Base-by-base conservation (phyloP, 2,888 invertebrate genomes). In the Chelonus formosanus region DNA sequence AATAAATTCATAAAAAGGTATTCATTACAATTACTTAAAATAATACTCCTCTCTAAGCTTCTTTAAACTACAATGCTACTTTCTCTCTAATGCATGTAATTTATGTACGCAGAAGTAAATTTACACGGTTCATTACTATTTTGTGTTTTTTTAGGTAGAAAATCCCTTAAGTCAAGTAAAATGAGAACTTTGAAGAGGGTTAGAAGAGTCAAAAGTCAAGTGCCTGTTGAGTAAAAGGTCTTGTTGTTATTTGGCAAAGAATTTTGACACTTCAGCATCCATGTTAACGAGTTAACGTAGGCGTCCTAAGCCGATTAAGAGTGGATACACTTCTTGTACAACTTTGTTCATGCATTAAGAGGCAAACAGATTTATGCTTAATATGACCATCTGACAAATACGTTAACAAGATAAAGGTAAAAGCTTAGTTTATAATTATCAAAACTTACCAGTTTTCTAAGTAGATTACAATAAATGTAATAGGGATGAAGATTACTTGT, bases 211-310 rank as follows among this genome's bases (percentile, higher is more conserved):
- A 69, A 59, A 67, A 70, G 71, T 72, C 69, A 71, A 72, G 52
- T 69, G 67, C 68, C 68, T 62, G 63, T 65, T 69, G 68, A 47
- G 71, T 55, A 57, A 63, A 67, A 65, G 68, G 66, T 67, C 73
- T 72, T 74, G 74, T 74, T 74, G 74, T 73, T 73, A 71, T 73
- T 68, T 50, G 43, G 52, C 61, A 63, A 56, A 65, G 47, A 62
- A 58, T 68, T 64, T 65, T 40, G 52, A 53, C 64, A 56, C 64
- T 56, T 56, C 47, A 35, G 55, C 47, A 47, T 63, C 54, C 45
- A 53, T 53, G 53, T 20, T 34, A 43, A n/a, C 43, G 58, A 34
- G 53, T 48, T 53, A 45, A 43, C 55, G 59, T 45, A 48, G 59
- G 64, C 63, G 69, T 50, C 44, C 61, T 67, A 67, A 66, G 66